phyloP scores from a whole-genome alignment of 2,888 invertebrate species.

The Agonopterix subpropinquella region DNA sequence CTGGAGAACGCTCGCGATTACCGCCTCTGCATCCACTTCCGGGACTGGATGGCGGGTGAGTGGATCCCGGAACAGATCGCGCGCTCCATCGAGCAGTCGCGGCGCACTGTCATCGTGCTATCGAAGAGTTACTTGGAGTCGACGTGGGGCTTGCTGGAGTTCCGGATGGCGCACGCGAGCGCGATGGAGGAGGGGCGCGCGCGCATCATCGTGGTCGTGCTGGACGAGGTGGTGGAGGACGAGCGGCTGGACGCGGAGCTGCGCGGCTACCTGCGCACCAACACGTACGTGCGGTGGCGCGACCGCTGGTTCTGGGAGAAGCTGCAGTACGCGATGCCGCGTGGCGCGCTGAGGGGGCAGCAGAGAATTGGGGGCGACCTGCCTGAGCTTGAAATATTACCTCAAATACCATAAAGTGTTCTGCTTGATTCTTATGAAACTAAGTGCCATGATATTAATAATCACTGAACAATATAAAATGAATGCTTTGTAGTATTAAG shows the following conservation, averaged over 20 bases:
- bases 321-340: conserved; percentile 80
- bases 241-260: conserved; percentile 51
- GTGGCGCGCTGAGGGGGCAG: background rate
- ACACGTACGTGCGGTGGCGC: conserved; percentile 87
- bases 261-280: conserved; percentile 80
- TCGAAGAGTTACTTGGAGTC: conserved; percentile 25
- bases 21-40: conserved; percentile 83
- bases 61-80: conserved; percentile 82
- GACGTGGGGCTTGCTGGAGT: conserved; percentile 81
- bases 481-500: too few relatives aligned
- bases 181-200: conserved; percentile 67
- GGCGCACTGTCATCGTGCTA: conserved; percentile 22
- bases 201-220: conserved; percentile 81
- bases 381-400: too few relatives aligned
- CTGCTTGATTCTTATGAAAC: too few relatives aligned
- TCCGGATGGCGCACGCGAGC: conserved; percentile 69
- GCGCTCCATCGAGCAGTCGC: conserved; percentile 82
- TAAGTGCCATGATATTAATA: too few relatives aligned
- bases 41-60: conserved; percentile 85
- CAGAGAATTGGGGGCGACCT: background rate
- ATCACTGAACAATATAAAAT: too few relatives aligned
- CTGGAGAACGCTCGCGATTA: conserved; percentile 81
- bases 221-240: conserved; percentile 77
- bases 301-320: conserved; percentile 89
- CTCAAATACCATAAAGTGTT: too few relatives aligned